Evolutionary conservation across 2,113 vertebrate species (phyloP).

Genomic region (Peromyscus leucopus): DNA sequence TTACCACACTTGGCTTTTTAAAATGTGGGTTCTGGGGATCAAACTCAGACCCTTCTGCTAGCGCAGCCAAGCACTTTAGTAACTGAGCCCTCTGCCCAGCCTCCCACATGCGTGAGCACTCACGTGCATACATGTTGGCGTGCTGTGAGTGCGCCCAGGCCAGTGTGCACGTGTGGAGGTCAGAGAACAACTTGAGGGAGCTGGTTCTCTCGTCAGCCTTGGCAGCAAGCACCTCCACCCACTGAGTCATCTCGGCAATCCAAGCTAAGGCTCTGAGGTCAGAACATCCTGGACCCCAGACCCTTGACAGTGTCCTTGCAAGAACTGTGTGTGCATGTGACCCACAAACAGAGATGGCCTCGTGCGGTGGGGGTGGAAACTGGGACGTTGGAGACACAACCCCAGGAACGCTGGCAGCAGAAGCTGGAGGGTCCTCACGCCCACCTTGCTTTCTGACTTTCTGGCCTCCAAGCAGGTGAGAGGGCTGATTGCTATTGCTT

Average conservation of each 20-base stretch:
- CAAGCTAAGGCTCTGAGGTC: neutral
- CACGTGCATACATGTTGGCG: no score
- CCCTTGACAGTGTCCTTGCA: neutral
- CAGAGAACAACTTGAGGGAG: neutral
- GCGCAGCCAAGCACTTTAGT: neutral
- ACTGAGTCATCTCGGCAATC: neutral
- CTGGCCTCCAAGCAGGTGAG: neutral
- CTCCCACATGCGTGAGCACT: no score
- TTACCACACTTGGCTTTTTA: neutral
- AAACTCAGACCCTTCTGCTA: neutral
- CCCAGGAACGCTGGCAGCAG: neutral
- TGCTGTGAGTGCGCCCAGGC: neutral
- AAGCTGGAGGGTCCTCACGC: neutral
- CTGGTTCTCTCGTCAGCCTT: neutral
- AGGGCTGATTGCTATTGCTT: neutral
- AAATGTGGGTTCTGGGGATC: neutral
- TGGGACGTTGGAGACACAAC: no score
- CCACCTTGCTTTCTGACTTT: neutral
- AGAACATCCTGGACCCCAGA: neutral
- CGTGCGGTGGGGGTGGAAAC: neutral
- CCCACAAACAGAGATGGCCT: neutral
- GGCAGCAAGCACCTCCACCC: neutral
- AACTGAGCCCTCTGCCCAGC: neutral
- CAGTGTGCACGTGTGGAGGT: neutral
- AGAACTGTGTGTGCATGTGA: neutral